Conservation (phyloP, 1,140 invertebrate genomes). For the Harpegnathos saltator region DNA sequence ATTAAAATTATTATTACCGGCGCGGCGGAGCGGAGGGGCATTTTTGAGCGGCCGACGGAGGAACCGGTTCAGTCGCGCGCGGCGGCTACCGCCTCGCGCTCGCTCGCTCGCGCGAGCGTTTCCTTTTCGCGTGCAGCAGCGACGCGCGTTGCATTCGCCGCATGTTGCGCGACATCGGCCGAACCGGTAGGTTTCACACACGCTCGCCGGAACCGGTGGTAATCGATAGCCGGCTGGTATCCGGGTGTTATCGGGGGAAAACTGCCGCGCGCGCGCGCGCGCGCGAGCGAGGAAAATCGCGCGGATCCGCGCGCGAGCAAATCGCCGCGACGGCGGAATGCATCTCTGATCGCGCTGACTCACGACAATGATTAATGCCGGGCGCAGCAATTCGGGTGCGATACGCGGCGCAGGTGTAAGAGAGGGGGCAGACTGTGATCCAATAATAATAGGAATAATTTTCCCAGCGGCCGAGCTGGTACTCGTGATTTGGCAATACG, state of each 20-base stretch:
- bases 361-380: not conserved
- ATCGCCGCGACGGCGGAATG: no score
- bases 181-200: no score
- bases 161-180: slow-evolving; percentile 8
- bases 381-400: slow-evolving; percentile 24
- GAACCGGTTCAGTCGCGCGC: slow-evolving; percentile 70
- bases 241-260: slow-evolving; percentile 17
- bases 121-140: slow-evolving; percentile 61
- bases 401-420: not conserved
- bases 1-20: slow-evolving; percentile 81
- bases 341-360: not conserved
- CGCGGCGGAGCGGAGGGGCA: slow-evolving; percentile 71
- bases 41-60: slow-evolving; percentile 72
- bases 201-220: slow-evolving; percentile 34
- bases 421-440: not conserved
- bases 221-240: slow-evolving; percentile 27
- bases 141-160: slow-evolving; percentile 3
- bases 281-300: not conserved
- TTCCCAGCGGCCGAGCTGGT: no score
- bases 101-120: slow-evolving; percentile 59
- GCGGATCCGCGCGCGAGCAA: not conserved
- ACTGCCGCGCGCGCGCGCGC: not conserved
- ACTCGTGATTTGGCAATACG: slow-evolving; percentile 20
- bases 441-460: slow-evolving; percentile 10
- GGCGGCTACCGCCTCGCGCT: slow-evolving; percentile 68